Evolutionary conservation across 2,113 vertebrate species (phyloP).

Genomic region (Deroptyus accipitrinus): DNA sequence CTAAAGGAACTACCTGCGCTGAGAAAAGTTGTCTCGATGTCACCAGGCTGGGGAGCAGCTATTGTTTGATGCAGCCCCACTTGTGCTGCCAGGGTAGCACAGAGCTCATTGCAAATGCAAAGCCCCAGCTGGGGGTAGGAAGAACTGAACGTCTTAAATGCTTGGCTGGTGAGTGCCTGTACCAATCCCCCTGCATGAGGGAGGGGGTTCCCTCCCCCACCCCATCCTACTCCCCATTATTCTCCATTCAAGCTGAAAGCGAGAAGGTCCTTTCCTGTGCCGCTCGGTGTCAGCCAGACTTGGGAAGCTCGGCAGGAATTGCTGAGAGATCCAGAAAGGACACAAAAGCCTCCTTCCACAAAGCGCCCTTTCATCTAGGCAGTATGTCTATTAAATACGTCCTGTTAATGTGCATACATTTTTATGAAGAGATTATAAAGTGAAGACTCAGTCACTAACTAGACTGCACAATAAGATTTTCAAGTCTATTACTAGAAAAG

Average conservation of each 20-base stretch:
- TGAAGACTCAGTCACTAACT: slow-evolving; percentile 36
- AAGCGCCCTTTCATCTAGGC: slow-evolving; percentile 79
- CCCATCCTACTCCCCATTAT: slow-evolving; percentile 67
- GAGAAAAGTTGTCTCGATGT: slow-evolving; percentile 9
- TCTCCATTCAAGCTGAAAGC: slow-evolving; percentile 77
- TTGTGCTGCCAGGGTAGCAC: slow-evolving; percentile 52
- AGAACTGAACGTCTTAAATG: slow-evolving; percentile 45
- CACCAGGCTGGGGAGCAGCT: neutral
- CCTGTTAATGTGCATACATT: slow-evolving; percentile 73
- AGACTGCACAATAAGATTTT: slow-evolving; percentile 26
- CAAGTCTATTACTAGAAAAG: neutral
- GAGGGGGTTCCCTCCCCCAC: slow-evolving; percentile 29
- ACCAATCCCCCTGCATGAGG: slow-evolving; percentile 52
- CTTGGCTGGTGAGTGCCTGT: slow-evolving; percentile 62
- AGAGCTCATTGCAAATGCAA: slow-evolving; percentile 81
- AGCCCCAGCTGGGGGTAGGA: slow-evolving; percentile 73
- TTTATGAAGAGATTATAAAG: slow-evolving; percentile 76
- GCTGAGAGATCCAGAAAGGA: slow-evolving; percentile 57
- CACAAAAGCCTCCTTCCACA: slow-evolving; percentile 81
- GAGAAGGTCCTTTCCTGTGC: slow-evolving; percentile 72
- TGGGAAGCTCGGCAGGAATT: slow-evolving; percentile 75
- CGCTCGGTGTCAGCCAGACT: slow-evolving; percentile 71
- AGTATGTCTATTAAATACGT: slow-evolving; percentile 75
- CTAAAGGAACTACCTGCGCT: slow-evolving; percentile 2
- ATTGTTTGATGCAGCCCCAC: slow-evolving; percentile 38